Conservation (phyloP, 2,888 invertebrate genomes). For the Anthrax anthrax region DNA sequence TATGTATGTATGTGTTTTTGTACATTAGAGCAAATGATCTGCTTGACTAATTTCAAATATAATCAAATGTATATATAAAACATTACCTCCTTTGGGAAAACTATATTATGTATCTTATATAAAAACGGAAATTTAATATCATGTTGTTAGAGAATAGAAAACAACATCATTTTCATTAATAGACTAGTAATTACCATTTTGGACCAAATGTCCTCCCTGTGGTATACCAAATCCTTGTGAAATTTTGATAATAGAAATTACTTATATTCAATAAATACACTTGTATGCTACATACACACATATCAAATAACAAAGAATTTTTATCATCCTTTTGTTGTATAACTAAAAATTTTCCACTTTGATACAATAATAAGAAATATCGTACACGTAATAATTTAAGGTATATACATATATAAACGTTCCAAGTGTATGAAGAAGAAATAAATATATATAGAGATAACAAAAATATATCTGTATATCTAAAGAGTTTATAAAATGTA, state of each 20-base stretch:
- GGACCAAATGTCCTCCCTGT: slow-evolving; percentile 10
- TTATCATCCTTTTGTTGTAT: too few relatives aligned
- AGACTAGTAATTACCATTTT: slow-evolving; percentile 12
- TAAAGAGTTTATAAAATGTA: too few relatives aligned
- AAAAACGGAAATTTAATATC: slow-evolving; percentile 11
- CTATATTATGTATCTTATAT: slow-evolving; percentile 3
- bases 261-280: too few relatives aligned
- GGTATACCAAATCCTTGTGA: not conserved
- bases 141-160: not conserved
- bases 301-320: not conserved
- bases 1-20: not conserved
- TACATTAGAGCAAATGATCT: not conserved
- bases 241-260: not conserved
- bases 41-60: slow-evolving; percentile 6
- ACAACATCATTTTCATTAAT: slow-evolving; percentile 7
- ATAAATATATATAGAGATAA: too few relatives aligned
- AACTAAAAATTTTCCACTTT: too few relatives aligned
- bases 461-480: too few relatives aligned
- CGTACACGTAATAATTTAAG: too few relatives aligned
- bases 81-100: slow-evolving; percentile 10
- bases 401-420: too few relatives aligned
- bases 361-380: too few relatives aligned
- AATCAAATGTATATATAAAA: not conserved
- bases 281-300: not conserved
- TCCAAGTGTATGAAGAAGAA: too few relatives aligned